Evolutionary conservation across 2,113 vertebrate species (phyloP).

Genomic region (Parotia lawesii): DNA sequence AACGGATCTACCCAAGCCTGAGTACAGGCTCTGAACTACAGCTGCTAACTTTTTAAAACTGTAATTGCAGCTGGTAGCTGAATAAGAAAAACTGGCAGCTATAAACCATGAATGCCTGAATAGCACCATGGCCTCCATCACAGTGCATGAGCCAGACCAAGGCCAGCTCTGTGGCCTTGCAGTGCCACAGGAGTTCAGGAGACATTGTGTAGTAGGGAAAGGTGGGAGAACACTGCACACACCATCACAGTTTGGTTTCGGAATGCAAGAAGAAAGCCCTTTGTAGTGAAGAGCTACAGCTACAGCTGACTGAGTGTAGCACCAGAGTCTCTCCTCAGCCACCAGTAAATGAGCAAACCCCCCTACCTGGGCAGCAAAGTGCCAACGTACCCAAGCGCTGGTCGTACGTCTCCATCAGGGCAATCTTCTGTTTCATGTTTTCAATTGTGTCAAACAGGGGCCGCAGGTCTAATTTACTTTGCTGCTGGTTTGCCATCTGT

Average conservation of each 20-base stretch:
- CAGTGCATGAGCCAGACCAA: not conserved
- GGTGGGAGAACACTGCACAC: accelerated
- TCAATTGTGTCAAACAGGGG: constrained; percentile 71
- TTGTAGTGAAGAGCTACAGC: not conserved
- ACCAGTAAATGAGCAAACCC: not conserved
- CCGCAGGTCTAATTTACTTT: constrained; percentile 64
- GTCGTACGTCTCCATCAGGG: constrained; percentile 70
- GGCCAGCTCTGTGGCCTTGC: not conserved
- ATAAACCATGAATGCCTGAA: not conserved
- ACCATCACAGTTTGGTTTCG: not conserved
- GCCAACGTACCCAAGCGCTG: constrained; percentile 71
- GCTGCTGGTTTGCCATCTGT: constrained; percentile 73
- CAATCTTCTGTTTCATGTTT: constrained; percentile 72
- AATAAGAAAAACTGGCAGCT: not conserved
- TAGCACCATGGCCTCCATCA: not conserved
- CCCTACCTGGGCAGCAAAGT: not conserved
- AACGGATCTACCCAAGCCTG: not conserved
- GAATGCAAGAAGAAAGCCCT: not conserved
- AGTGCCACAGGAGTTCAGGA: not conserved
- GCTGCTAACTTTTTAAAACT: not conserved
- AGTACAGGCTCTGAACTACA: not conserved
- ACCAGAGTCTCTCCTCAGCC: not conserved
- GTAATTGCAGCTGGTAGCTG: not conserved
- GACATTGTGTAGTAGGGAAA: not conserved
- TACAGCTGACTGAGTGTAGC: not conserved